Conservation (phyloP, 2,888 invertebrate genomes). For the Lingula anatina region DNA sequence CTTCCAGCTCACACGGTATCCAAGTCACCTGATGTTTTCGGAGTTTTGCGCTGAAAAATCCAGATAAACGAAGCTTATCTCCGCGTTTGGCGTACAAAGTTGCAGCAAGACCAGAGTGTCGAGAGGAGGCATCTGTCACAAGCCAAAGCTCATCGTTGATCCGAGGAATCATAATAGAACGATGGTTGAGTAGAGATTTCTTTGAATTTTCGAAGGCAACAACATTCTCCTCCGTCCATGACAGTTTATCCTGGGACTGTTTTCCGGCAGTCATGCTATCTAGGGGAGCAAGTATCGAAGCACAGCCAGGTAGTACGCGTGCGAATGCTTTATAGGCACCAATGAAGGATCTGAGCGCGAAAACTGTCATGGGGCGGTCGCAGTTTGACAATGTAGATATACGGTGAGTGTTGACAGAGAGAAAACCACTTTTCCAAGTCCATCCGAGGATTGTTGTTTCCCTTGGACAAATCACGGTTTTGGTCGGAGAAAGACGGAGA, state of each 20-base stretch:
- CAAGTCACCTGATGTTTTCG: too few species aligned
- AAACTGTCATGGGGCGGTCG: neutral
- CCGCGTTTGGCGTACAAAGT: conserved; percentile 6
- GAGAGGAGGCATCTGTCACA: too few species aligned
- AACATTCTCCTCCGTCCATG: conserved; percentile 3
- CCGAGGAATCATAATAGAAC: conserved; percentile 4
- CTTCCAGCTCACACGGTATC: too few species aligned
- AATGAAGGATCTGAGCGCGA: conserved; percentile 5
- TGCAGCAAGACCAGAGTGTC: conserved; percentile 5
- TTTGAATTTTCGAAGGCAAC: conserved; percentile 7
- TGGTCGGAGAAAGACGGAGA: too few species aligned
- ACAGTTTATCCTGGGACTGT: too few species aligned
- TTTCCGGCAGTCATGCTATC: conserved; percentile 5
- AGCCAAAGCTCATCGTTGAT: too few species aligned
- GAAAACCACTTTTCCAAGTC: too few species aligned
- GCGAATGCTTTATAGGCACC: conserved; percentile 8
- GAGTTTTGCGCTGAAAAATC: too few species aligned
- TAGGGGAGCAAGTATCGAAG: conserved; percentile 4
- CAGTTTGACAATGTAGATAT: conserved; percentile 3
- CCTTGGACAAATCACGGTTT: too few species aligned
- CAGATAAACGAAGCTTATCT: too few species aligned
- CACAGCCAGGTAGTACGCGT: conserved; percentile 3
- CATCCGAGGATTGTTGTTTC: too few species aligned
- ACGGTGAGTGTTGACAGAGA: neutral
- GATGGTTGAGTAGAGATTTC: neutral